These are phyloP conservation scores for Pseudococcus longispinus DNA, from an alignment of 2,888 invertebrate species.

Conservation along the genomic window DNA sequence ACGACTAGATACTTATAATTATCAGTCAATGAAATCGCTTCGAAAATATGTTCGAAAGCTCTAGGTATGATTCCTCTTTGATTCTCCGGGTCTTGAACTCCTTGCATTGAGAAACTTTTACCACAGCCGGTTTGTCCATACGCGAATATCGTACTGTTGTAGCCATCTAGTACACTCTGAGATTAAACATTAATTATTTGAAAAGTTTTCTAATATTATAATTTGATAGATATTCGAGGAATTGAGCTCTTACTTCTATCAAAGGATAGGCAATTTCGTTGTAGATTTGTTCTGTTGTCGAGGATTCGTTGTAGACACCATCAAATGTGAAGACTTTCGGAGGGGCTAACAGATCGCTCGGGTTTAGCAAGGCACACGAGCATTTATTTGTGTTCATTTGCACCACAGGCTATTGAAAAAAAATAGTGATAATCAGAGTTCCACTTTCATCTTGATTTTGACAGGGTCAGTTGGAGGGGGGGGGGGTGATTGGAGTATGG, in stretches of 20 bases:
- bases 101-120: slow-evolving; percentile 91
- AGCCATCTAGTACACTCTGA: slow-evolving; percentile 85
- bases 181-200: slow-evolving; percentile 49
- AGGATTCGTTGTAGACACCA: slow-evolving; percentile 78
- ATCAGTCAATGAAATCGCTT: slow-evolving; percentile 77
- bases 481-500: no score
- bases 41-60: slow-evolving; percentile 88
- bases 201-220: neutral
- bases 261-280: slow-evolving; percentile 84
- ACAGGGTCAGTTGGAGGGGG: no score
- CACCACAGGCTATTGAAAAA: slow-evolving; percentile 69
- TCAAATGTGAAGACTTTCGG: slow-evolving; percentile 82
- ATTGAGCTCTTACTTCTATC: slow-evolving; percentile 70
- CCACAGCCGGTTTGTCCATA: slow-evolving; percentile 94
- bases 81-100: slow-evolving; percentile 65
- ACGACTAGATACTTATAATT: slow-evolving; percentile 76
- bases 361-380: slow-evolving; percentile 70
- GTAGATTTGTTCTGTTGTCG: slow-evolving; percentile 85
- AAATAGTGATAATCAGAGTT: neutral
- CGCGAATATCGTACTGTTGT: slow-evolving; percentile 92
- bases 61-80: slow-evolving; percentile 74
- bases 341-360: slow-evolving; percentile 68
- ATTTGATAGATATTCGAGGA: no score
- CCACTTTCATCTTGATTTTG: no score
- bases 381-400: slow-evolving; percentile 71